Evolutionary conservation across 2,113 vertebrate genomes (phyloP), one percentile per base, ranked within the genome.

Genomic region (Prietella phreatophila): DNA sequence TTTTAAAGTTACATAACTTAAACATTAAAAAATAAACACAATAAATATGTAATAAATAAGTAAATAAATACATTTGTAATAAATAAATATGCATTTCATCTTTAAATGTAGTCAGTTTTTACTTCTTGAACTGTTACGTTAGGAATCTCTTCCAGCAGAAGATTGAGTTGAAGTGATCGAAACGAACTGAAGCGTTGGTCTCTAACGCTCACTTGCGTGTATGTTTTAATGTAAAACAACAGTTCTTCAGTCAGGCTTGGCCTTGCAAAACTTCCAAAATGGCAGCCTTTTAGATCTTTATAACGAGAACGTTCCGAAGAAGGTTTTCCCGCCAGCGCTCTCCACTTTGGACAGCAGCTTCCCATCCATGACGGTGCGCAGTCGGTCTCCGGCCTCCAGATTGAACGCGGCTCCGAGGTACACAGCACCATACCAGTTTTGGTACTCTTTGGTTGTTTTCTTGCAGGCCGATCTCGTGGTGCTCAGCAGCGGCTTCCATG

Each of bases 231-330:
- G 47, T 90, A 89, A 88, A 91, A 91, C 92, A 88, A 69, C 13
- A 3, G 7, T 39, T 86, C 27, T 11, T 36, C 9, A 20, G 2
- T 15, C 2, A 15, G 17, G n/a, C 17, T n/a, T 20, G 10, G 42
- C 42, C 42, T 47, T 7, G 42, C 6, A 47, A 81, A 22, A 58
- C 8, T 2, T 50, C 11, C 25, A 78, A 27, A 15, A 15, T 14
- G 4, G n/a, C 4, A 7, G 19, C n/a, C 4, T 4, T 19, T 55
- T 30, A 55, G 5, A 61, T 39, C 22, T 47, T 95, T 82, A 96
- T 80, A 96, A 83, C 22, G 93, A 92, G 88, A 96, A 95, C 15
- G 92, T 94, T 0, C 95, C 95, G 27, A 96, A 96, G 89, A 95
- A 95, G 0, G 91, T 95, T 71, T 94, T 92, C 17, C 94, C 94